Evolutionary conservation across 2,797 vertebrate species (phyloP), one percentile per base, ranked within the genome.

Genomic region (Bradypodion ventrale): DNA sequence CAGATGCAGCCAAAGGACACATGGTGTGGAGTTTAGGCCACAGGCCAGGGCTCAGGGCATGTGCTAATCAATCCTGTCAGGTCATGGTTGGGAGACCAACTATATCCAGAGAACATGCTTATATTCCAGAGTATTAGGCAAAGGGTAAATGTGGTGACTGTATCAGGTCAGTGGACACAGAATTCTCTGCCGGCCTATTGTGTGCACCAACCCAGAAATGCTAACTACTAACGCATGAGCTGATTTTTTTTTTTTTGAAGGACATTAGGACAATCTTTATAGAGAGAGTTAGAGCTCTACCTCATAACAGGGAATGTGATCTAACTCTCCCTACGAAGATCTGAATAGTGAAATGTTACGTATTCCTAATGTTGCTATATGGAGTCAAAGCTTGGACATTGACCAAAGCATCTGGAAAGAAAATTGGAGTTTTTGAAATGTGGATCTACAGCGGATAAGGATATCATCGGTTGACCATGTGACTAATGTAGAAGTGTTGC

Each of bases 41-140:
- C 8, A 66, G 44, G 40, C 66, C 60, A 21, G 32, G 23, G 23
- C 83, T 37, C 1, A 52, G 62, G 72, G 40, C 42, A 21, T 75
- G 69, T 40, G 73, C 59, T 76, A 85, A 85, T 85, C 46, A 29
- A 80, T 59, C 56, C 40, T 85, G 84, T 81, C 78, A 81, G 60
- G 6, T 81, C 78, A 73, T 62, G 23, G 72, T 75, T 66, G 44
- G 35, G 46, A 60, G 62, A 3, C 15, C n/a, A 35, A 60, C 29
- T 69, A 60, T 46, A 59, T 35, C 4, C 32, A 35, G 46, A 59
- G 75, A 70, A 59, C 44, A 27, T 35, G 1, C 44, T 66, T 52
- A 40, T 46, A 74, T 59, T 27, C 46, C 62, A 75, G 84, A 49
- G 63, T 75, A 75, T 80, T 85, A 80, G 75, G 37, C 72, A 75